Evolutionary conservation across 2,797 vertebrate genomes (phyloP), one percentile per base, ranked within the genome.

Genomic region (Danio tinwini): DNA sequence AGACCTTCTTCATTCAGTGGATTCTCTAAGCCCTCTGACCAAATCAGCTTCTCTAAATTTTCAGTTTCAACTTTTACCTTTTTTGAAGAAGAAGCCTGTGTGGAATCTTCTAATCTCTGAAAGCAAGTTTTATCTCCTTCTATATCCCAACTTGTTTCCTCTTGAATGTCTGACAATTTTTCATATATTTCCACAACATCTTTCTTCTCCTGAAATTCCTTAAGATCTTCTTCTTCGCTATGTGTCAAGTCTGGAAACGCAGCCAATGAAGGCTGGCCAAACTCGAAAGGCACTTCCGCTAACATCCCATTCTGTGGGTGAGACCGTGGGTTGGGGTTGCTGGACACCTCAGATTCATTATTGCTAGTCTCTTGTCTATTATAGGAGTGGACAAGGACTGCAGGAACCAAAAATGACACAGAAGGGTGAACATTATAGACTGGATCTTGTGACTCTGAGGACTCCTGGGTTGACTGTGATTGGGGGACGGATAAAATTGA

Each of bases 401-500:
- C 13, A 63, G 69, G 69, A 73, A 47, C 47, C 2, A 59, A 58
- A 58, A 62, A 10, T 17, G 17, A 63, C 67, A 61, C 16, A 50
- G 74, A 67, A 74, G 44, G 1, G 68, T 64, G 12, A 76, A 67
- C 50, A 61, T 47, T 63, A 67, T 50, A 7, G 16, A 70, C 39
- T 53, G 79, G 9, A 64, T 45, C 29, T 29, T 52, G 39, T 21
- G 63, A 1, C 9, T 73, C 63, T 13, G 12, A 61, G 21, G 44
- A 3, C 67, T 85, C 81, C 79, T 78, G 81, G 74, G 81, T 77
- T 67, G 85, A 85, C 80, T 77, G 82, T 85, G 77, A 84, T 74
- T 80, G 80, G 53, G 87, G 81, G 81, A 87, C 80, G 56, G 80
- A 84, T 78, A 83, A 78, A 83, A 73, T 81, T 56, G 71, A 63